Evolutionary conservation across 2,113 vertebrate species (phyloP).

Genomic region (Cyprinus carpio): DNA sequence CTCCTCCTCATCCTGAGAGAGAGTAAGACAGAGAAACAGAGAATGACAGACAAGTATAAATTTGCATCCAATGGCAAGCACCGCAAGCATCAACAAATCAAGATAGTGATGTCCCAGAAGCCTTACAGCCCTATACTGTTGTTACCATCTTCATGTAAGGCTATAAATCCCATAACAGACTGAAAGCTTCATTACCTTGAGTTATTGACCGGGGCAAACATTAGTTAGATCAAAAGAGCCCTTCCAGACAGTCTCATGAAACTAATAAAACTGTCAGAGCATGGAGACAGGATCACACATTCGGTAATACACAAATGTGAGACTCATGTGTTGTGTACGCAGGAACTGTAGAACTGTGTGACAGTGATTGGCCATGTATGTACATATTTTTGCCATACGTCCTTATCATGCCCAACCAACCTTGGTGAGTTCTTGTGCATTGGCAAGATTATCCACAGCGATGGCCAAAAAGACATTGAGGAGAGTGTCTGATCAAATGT

Average conservation of each 20-base stretch:
- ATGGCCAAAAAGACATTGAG: conserved; percentile 94
- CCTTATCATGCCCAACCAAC: conserved; percentile 68
- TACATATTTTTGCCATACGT: too few species aligned
- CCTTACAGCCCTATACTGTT: conserved; percentile 7
- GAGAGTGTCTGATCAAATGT: conserved; percentile 81
- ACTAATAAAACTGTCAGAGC: conserved; percentile 30
- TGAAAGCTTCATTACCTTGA: conserved; percentile 50
- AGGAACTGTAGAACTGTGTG: background rate
- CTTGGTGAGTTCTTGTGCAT: conserved; percentile 95
- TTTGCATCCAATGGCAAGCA: background rate
- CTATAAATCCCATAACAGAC: conserved; percentile 33
- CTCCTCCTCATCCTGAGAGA: conserved; percentile 90
- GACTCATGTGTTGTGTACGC: conserved; percentile 21
- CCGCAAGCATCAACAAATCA: conserved; percentile 38
- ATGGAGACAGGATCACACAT: conserved; percentile 31
- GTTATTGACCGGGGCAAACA: conserved; percentile 52
- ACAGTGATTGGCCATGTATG: background rate
- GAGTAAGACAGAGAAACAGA: conserved; percentile 23
- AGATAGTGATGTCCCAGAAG: background rate
- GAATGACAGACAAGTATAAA: conserved; percentile 7
- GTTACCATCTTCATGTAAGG: conserved; percentile 38
- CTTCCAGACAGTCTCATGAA: conserved; percentile 42
- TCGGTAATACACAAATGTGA: conserved; percentile 3
- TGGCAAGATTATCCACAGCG: conserved; percentile 94
- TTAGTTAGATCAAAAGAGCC: conserved; percentile 49